A percentile compares a stretch with the other conserved stretches of the same genome.
Conservation (phyloP, 1,140 invertebrate species). For the Geopemphigus sp. region DNA sequence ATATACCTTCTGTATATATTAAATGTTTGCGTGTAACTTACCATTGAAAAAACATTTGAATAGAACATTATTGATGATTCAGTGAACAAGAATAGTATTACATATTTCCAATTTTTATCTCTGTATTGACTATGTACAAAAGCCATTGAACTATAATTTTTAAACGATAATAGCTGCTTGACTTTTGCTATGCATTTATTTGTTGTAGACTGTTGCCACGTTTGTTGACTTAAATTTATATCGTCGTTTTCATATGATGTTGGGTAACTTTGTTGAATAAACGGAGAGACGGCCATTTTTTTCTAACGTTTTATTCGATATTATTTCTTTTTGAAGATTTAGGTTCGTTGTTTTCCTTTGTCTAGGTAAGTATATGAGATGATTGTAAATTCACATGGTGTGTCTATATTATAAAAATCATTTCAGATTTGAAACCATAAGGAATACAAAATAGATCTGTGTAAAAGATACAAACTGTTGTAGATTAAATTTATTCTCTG, state of each 20-base stretch:
- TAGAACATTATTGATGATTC: constrained; percentile 44
- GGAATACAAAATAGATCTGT: not conserved
- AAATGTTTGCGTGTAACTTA: not conserved
- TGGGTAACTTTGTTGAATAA: not conserved
- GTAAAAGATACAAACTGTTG: no score
- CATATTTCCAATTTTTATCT: constrained; percentile 14
- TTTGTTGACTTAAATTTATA: not conserved
- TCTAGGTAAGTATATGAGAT: not conserved
- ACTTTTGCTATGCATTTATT: not conserved
- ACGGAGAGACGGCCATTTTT: not conserved
- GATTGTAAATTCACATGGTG: not conserved
- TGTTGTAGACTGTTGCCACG: not conserved
- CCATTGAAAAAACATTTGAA: constrained; percentile 21
- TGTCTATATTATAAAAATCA: not conserved
- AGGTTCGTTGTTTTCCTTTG: not conserved
- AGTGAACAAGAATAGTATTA: constrained; percentile 2
- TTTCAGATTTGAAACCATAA: not conserved
- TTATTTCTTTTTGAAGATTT: not conserved
- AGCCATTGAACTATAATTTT: constrained; percentile 5
- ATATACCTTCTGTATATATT: no score
- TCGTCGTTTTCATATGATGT: not conserved
- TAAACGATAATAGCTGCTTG: not conserved
- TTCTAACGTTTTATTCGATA: not conserved
- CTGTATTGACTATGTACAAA: not conserved
- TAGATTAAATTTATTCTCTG: no score